These are phyloP conservation scores for Amphipyra tragopoginis DNA, from an alignment of 2,888 invertebrate genomes.

Conservation along the genomic window DNA sequence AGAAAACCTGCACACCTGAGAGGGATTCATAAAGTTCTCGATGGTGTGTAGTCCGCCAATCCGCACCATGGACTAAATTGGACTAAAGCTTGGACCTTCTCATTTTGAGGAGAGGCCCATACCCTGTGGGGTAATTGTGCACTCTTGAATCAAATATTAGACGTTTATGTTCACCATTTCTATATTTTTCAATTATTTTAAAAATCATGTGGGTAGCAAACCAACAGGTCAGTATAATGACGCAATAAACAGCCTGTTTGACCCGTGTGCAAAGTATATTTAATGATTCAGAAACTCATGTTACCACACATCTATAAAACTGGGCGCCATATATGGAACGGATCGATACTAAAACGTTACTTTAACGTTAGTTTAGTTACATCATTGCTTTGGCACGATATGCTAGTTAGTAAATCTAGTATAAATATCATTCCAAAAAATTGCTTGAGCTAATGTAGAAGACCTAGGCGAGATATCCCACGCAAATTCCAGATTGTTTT, in stretches of 20 bases:
- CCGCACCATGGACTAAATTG: too few relatives aligned
- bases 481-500: neutral
- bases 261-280: constrained; percentile 54
- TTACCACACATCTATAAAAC: constrained; percentile 40
- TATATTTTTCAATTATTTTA: too few relatives aligned
- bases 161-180: too few relatives aligned
- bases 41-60: too few relatives aligned
- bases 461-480: neutral
- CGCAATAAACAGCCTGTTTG: constrained; percentile 26
- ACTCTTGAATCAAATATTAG: too few relatives aligned
- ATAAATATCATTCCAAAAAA: constrained; percentile 3
- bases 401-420: constrained; percentile 22
- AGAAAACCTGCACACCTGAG: too few relatives aligned
- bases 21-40: too few relatives aligned
- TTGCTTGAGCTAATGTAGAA: neutral
- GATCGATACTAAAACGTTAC: constrained; percentile 22
- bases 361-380: constrained; percentile 24
- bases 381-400: constrained; percentile 33
- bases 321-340: constrained; percentile 23
- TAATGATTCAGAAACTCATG: constrained; percentile 43
- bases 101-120: too few relatives aligned
- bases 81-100: too few relatives aligned
- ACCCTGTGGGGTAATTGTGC: too few relatives aligned
- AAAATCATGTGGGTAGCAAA: neutral
- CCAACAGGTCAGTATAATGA: constrained; percentile 33